These are phyloP conservation scores for Norana najaformis DNA, from an alignment of 2,888 invertebrate genomes.

Conservation along the genomic window DNA sequence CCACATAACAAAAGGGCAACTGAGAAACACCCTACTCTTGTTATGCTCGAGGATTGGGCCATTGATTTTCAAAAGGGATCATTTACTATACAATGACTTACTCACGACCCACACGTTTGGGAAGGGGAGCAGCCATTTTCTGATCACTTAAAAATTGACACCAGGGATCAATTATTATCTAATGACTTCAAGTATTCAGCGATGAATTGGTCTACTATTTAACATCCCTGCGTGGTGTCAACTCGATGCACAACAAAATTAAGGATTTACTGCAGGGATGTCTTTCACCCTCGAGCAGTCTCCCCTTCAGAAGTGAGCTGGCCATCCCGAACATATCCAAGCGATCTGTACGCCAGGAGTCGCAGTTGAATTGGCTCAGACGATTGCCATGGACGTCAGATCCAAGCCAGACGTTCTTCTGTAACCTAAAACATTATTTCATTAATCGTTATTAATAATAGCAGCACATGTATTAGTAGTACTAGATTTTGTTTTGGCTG, in stretches of 20 bases:
- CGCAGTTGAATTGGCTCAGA: conserved; percentile 83
- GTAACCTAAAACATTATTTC: conserved; percentile 72
- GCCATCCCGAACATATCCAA: conserved; percentile 78
- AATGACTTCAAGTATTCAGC: background rate
- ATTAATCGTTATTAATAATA: background rate
- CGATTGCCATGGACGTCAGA: conserved; percentile 82
- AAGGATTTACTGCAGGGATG: conserved; percentile 85
- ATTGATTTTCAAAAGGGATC: background rate
- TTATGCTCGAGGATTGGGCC: background rate
- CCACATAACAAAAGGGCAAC: background rate
- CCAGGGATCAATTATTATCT: background rate
- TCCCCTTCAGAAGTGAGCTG: conserved; percentile 75
- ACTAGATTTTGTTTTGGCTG: too few species aligned
- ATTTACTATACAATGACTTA: background rate
- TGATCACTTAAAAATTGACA: background rate
- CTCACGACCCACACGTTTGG: background rate
- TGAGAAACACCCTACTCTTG: background rate
- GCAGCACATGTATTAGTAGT: too few species aligned
- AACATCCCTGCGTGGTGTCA: background rate
- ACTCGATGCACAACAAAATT: conserved; percentile 84
- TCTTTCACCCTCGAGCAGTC: conserved; percentile 78
- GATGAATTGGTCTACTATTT: background rate
- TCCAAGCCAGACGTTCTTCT: conserved; percentile 93
- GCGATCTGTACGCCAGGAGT: conserved; percentile 84
- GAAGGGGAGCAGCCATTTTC: background rate